Evolutionary conservation across 2,888 invertebrate genomes (phyloP), one percentile per base, ranked within the genome.

Genomic region (Nowickia ferox): DNA sequence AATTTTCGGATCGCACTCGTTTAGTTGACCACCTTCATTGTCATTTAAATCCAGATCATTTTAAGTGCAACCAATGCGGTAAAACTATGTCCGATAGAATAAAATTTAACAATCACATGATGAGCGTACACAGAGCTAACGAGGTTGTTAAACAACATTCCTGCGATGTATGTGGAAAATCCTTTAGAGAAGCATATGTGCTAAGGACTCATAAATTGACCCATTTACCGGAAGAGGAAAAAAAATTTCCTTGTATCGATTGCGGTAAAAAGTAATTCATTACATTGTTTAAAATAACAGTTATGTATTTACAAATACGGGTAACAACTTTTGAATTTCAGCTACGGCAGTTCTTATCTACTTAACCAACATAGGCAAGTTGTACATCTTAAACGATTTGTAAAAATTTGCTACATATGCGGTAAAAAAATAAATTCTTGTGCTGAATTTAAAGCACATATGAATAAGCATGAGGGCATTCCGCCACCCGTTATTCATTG

Each of bases 21-120:
- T 89, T 93, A 59, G 89, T 92, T 8, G 93, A 92, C 69, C 93
- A 93, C 79, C 91, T 93, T 1, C 91, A 92, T 59, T 90, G 91
- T 3, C 93, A 93, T 85, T 78, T 90, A 11, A 90, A 93, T 89
- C 93, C 93, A 2, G 92, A 92, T 79, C 90, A 91, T 82, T 93
- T 92, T 71, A 93, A 92, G 79, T 92, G 92, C 42, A 86, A 88
- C 2, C 88, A 90, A 40, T 92, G 92, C 76, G 87, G 88, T 1
- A 90, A 91, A 51, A 90, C 90, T 0, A 88, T 92, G 88, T 89
- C 90, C 1, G 89, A 90, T 15, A 88, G 92, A 0, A 88, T 89
- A 1, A 90, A 90, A 22, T 86, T 92, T 44, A 53, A 68, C n/a
- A 91, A 90, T 61, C 84, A 81, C 40, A 81, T 75, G 75, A 22